phyloP scores from a whole-genome alignment of 2,888 invertebrate species.

The Strigamia maritima region DNA sequence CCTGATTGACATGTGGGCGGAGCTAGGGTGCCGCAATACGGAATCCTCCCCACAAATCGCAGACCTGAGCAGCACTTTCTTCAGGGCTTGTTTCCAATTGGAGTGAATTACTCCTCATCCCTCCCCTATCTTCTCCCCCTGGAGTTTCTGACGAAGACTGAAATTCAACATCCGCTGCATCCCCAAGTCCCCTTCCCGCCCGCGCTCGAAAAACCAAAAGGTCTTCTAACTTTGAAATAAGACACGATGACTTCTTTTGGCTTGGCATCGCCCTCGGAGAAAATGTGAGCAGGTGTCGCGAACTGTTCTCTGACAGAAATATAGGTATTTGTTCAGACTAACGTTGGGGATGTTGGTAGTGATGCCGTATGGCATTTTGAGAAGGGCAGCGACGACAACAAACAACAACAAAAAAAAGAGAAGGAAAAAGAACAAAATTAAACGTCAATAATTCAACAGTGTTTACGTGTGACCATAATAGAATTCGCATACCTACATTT shows the following conservation, averaged over 20 bases:
- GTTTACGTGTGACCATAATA: background rate
- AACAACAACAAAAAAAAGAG: background rate
- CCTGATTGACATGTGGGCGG: slow-evolving; percentile 39
- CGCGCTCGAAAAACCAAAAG: background rate
- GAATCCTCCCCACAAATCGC: slow-evolving; percentile 39
- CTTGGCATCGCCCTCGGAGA: slow-evolving; percentile 16
- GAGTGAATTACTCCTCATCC: slow-evolving; percentile 31
- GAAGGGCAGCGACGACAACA: background rate
- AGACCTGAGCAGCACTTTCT: slow-evolving; percentile 36
- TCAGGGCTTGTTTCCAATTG: slow-evolving; percentile 37
- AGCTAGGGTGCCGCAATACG: slow-evolving; percentile 39
- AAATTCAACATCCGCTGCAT: slow-evolving; percentile 32
- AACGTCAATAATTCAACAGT: background rate
- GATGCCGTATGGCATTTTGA: background rate
- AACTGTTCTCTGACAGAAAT: slow-evolving; percentile 19
- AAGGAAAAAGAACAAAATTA: background rate
- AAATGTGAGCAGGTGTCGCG: slow-evolving; percentile 30
- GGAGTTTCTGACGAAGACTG: slow-evolving; percentile 29
- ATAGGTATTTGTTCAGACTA: slow-evolving; percentile 13
- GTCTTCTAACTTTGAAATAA: slow-evolving; percentile 26
- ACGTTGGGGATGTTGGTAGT: background rate
- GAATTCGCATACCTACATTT: background rate
- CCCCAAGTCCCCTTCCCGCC: background rate
- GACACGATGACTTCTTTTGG: slow-evolving; percentile 1
- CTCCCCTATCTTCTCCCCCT: slow-evolving; percentile 31